Evolutionary conservation across 92 coral and sea anemone genomes (phyloP).

Genomic region (Porites lobata): DNA sequence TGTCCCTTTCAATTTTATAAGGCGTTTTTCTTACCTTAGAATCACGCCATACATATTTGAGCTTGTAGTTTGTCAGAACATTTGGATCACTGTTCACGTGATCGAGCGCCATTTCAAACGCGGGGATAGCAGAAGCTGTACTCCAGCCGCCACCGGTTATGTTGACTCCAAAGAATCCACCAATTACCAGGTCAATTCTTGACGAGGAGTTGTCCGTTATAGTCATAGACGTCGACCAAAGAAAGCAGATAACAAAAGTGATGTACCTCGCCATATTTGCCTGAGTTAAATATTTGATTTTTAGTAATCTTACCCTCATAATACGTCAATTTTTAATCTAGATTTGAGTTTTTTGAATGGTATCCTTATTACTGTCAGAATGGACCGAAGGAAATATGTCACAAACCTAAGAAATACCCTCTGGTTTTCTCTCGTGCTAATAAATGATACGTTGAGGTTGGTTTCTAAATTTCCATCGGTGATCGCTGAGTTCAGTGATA

Average conservation of each 20-base stretch:
- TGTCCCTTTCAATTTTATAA: too few relatives aligned
- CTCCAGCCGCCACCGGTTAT: slow-evolving; percentile 73
- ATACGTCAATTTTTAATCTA: too few relatives aligned
- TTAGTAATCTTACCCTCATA: too few relatives aligned
- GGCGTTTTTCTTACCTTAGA: slow-evolving; percentile 57
- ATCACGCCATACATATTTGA: slow-evolving; percentile 73
- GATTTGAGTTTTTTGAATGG: too few relatives aligned
- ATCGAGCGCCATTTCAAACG: slow-evolving; percentile 78
- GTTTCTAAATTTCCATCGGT: too few relatives aligned
- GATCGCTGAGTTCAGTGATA: too few relatives aligned
- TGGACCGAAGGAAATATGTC: too few relatives aligned
- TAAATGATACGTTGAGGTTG: too few relatives aligned
- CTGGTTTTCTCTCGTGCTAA: too few relatives aligned
- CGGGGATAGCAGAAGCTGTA: slow-evolving; percentile 56
- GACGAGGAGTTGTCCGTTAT: neutral
- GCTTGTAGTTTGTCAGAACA: slow-evolving; percentile 56
- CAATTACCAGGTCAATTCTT: slow-evolving; percentile 58
- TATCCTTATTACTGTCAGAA: too few relatives aligned
- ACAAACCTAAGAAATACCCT: too few relatives aligned
- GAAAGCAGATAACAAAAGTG: neutral
- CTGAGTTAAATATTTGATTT: neutral
- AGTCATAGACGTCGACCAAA: neutral
- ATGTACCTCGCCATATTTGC: neutral
- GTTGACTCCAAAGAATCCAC: slow-evolving; percentile 75
- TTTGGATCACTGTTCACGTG: slow-evolving; percentile 74